phyloP scores from a whole-genome alignment of 2,797 vertebrate genomes.

The Sarcoramphus papa region DNA sequence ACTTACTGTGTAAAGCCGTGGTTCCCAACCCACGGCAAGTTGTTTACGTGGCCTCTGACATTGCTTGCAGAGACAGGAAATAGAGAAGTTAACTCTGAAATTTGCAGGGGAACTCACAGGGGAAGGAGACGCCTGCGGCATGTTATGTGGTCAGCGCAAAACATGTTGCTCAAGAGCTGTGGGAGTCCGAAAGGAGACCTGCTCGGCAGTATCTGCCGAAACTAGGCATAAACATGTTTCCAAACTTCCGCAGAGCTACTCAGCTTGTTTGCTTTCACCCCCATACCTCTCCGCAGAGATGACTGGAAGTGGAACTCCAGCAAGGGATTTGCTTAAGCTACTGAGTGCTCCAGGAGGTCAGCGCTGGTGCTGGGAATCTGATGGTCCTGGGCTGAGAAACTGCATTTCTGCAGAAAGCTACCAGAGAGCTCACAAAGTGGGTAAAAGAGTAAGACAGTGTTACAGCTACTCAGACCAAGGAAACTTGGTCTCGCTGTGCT shows the following conservation, averaged over 20 bases:
- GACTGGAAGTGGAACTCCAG: background rate
- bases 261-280: background rate
- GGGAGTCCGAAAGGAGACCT: background rate
- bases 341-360: background rate
- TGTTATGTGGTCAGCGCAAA: background rate
- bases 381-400: background rate
- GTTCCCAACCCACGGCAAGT: background rate
- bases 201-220: constrained; percentile 21
- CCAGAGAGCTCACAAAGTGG: background rate
- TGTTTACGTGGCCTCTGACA: background rate
- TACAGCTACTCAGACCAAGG: background rate
- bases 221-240: background rate
- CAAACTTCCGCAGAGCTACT: background rate
- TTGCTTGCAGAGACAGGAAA: background rate
- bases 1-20: background rate
- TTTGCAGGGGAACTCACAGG: background rate
- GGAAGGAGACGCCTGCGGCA: background rate
- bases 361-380: background rate
- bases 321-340: background rate
- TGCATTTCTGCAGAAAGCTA: background rate
- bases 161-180: background rate
- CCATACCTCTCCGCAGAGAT: background rate
- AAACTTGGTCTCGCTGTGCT: background rate
- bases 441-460: background rate
- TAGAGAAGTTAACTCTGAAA: background rate